Base-by-base conservation (phyloP, 2,113 vertebrate species). In the Trichomycterus rosablanca region DNA sequence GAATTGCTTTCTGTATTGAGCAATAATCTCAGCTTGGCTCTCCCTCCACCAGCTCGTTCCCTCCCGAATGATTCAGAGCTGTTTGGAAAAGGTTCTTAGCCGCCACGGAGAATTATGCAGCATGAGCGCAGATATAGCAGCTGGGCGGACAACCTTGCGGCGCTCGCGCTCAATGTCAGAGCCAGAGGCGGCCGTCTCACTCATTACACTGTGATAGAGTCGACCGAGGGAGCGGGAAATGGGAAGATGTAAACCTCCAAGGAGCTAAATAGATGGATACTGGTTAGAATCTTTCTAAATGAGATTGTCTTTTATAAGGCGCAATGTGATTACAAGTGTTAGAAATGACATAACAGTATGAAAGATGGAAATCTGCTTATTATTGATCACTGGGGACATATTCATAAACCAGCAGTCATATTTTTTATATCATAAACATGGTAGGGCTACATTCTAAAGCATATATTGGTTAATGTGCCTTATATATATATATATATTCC, bases 41-140 rank as follows among this genome's bases (percentile, higher is more conserved):
- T 67, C 49, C 51, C 46, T 48, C 46, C 23, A 35, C 49, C 53
- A 23, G 30, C 40, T 40, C 14, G 22, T 40, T 44, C 5, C 30
- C 28, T 69, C 71, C 71, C 53, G 28, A 69, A 19, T 68, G 69
- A 78, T 68, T 60, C 66, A 68, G 35, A 26, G 57, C 40, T 62
- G 66, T 68, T 72, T 66, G 65, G 56, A 42, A 55, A 71, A 67
- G 50, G 61, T 40, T 19, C 72, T 53, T 72, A 70, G 61, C 19
- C 3, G 45, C 73, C 55, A 71, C 69, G 56, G 72, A 73, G 72
- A 76, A 79, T 80, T 64, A 76, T 54, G 66, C 72, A 78, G 76
- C 56, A 30, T 4, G 19, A 54, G 54, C 19, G 62, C 66, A 59
- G 57, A 66, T 65, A 55, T 74, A 74, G 72, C 75, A 60, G 69